These are phyloP conservation scores for Ctenopoma multispine DNA, from an alignment of 2,797 vertebrate genomes.

Conservation along the genomic window DNA sequence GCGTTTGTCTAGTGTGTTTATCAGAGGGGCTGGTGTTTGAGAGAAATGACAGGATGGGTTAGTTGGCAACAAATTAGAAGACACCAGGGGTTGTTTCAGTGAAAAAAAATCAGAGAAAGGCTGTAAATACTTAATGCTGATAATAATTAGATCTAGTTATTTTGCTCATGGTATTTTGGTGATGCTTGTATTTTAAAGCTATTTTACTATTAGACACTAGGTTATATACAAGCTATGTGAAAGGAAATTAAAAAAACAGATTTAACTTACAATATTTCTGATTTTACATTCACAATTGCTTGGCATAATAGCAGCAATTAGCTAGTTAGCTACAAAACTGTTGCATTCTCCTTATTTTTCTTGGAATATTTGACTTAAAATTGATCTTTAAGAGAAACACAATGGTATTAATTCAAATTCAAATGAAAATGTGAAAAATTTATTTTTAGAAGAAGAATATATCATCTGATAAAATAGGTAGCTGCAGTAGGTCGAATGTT, in stretches of 20 bases:
- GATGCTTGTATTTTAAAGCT: conserved; percentile 3
- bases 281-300: neutral
- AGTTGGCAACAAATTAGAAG: neutral
- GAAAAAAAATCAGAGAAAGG: neutral
- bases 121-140: conserved; percentile 64
- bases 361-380: conserved; percentile 6
- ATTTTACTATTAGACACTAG: conserved; percentile 27
- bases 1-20: conserved; percentile 79
- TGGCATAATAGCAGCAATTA: neutral
- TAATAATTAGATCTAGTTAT: neutral
- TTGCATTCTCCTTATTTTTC: neutral
- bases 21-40: conserved; percentile 19
- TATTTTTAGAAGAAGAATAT: conserved; percentile 3
- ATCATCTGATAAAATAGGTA: too few species aligned
- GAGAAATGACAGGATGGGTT: neutral
- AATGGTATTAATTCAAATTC: neutral
- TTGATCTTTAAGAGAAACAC: neutral
- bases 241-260: neutral
- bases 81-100: conserved; percentile 9
- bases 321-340: neutral
- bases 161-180: neutral
- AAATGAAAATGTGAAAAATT: neutral
- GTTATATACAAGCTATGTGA: conserved; percentile 10
- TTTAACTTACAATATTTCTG: too few species aligned
- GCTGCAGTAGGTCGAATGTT: neutral